These are phyloP conservation scores for Numenius arquata DNA, from an alignment of 2,113 vertebrate species.

Conservation along the genomic window DNA sequence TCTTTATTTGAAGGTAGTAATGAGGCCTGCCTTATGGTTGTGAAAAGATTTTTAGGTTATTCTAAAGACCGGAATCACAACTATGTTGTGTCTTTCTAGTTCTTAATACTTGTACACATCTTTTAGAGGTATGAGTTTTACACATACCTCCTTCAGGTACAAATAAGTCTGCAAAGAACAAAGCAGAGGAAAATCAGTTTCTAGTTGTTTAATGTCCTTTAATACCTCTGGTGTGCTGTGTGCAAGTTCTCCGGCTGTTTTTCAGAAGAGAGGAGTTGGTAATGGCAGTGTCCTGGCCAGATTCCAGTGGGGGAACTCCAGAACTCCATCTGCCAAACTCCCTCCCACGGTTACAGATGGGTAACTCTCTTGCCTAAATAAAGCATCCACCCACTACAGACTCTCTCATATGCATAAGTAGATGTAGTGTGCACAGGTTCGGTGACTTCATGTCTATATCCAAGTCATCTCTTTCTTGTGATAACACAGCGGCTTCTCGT, in stretches of 20 bases:
- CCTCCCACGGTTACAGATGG: not conserved
- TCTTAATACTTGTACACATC: not conserved
- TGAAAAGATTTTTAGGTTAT: not conserved
- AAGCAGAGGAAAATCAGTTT: not conserved
- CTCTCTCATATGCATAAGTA: not conserved
- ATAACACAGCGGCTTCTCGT: not conserved
- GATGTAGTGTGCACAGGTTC: too few relatives aligned
- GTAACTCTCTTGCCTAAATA: not conserved
- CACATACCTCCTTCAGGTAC: not conserved
- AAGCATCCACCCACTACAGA: not conserved
- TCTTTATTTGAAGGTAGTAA: not conserved
- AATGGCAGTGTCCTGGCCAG: not conserved
- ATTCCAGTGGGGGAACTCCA: slow-evolving; percentile 4
- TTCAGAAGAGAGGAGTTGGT: not conserved
- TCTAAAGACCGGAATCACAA: not conserved
- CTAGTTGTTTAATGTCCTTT: not conserved
- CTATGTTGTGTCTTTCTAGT: not conserved
- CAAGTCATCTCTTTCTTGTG: not conserved
- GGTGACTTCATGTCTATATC: not conserved
- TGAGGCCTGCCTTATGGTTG: not conserved
- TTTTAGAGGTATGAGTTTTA: not conserved
- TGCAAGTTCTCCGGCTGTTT: not conserved
- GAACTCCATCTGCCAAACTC: not conserved
- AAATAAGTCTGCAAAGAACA: not conserved
- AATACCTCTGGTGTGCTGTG: not conserved